These are phyloP conservation scores for Microctenopoma steveboyesi DNA, from an alignment of 2,797 vertebrate genomes.

Conservation along the genomic window DNA sequence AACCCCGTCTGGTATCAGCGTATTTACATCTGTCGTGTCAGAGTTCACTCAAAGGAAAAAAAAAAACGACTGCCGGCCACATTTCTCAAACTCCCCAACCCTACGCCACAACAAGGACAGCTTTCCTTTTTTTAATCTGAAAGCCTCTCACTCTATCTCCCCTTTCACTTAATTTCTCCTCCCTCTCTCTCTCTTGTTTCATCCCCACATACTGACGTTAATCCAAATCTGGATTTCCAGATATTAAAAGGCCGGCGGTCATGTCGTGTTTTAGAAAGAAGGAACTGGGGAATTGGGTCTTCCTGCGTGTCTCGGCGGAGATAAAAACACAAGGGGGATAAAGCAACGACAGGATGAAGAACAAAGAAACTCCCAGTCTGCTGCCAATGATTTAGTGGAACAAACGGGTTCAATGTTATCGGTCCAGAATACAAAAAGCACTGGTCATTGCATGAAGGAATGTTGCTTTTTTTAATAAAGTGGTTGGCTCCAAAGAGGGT, in stretches of 20 bases:
- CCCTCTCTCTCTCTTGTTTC: slow-evolving; percentile 34
- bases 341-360: slow-evolving; percentile 59
- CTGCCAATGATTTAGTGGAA: slow-evolving; percentile 74
- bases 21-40: slow-evolving; percentile 65
- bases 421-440: slow-evolving; percentile 61
- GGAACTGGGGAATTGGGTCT: slow-evolving; percentile 76
- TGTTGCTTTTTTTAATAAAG: slow-evolving; percentile 69
- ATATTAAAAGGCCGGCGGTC: slow-evolving; percentile 75
- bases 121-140: slow-evolving; percentile 60
- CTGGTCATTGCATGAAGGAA: slow-evolving; percentile 78
- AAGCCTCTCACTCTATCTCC: slow-evolving; percentile 58
- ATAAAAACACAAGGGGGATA: slow-evolving; percentile 73
- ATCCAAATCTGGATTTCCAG: slow-evolving; percentile 82
- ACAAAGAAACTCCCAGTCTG: slow-evolving; percentile 66
- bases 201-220: slow-evolving; percentile 65
- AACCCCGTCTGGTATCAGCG: slow-evolving; percentile 37
- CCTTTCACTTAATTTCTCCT: slow-evolving; percentile 22
- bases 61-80: slow-evolving; percentile 40
- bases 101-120: slow-evolving; percentile 63
- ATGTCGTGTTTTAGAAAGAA: slow-evolving; percentile 71
- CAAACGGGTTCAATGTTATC: slow-evolving; percentile 56
- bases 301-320: slow-evolving; percentile 69
- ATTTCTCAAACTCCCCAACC: slow-evolving; percentile 47
- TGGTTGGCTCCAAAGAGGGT: slow-evolving; percentile 60
- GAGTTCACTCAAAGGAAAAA: slow-evolving; percentile 37